These are phyloP conservation scores for Lophura nycthemera DNA, from an alignment of 2,113 vertebrate genomes.

Conservation along the genomic window DNA sequence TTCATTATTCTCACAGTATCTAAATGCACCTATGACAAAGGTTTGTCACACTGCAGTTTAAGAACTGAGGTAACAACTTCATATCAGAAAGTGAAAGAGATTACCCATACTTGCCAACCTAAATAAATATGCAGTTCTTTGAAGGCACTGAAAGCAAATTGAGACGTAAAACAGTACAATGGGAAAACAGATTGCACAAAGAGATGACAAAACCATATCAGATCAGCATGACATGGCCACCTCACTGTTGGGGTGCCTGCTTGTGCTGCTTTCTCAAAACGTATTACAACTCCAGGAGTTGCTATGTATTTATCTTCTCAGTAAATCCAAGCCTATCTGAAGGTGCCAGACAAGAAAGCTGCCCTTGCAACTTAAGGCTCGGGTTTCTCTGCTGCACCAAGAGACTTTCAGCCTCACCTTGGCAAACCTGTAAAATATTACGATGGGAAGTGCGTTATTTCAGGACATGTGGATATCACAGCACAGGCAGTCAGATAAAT, in stretches of 20 bases:
- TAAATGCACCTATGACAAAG: fast-evolving
- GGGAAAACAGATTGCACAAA: background rate
- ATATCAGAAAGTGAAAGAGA: background rate
- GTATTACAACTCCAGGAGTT: background rate
- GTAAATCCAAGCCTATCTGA: background rate
- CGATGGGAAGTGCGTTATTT: background rate
- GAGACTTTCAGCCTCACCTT: background rate
- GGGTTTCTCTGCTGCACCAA: background rate
- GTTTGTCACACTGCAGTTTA: background rate
- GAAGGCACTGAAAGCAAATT: background rate
- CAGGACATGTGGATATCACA: background rate
- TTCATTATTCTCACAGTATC: background rate
- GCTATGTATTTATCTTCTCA: background rate
- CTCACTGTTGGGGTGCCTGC: background rate
- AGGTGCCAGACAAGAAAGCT: background rate
- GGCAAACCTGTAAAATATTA: background rate
- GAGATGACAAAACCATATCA: background rate
- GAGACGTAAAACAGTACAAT: background rate
- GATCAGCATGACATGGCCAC: background rate
- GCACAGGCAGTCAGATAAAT: background rate
- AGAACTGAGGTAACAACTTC: background rate
- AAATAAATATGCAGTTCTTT: background rate
- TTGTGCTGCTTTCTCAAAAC: background rate
- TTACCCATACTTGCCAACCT: background rate
- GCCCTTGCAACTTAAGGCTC: background rate